A percentile compares a stretch with the other conserved stretches of the same genome.
Evolutionary conservation across 1,140 invertebrate genomes (phyloP).

Genomic region (Cryptotermes secundus): DNA sequence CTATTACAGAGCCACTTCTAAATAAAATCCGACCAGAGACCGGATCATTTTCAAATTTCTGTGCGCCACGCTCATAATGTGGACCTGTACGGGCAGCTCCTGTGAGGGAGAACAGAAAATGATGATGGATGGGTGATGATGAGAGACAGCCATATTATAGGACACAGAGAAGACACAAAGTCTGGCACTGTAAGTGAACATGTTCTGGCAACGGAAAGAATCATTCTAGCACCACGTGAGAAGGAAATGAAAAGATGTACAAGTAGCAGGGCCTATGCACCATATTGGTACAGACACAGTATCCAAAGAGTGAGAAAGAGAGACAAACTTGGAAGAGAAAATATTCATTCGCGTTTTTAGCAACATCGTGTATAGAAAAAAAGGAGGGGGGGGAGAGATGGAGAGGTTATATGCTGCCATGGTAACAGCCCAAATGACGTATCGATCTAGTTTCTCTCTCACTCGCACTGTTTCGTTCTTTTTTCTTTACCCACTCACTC

Average conservation of each 20-base stretch:
- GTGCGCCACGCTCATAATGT: not conserved
- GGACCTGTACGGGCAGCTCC: not conserved
- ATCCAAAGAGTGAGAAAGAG: not conserved
- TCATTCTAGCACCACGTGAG: not conserved
- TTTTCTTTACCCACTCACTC: slow-evolving; percentile 28
- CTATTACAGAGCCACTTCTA: too few species aligned
- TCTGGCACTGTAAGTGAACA: not conserved
- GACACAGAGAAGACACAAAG: not conserved
- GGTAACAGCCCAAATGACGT: slow-evolving; percentile 48
- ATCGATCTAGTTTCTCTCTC: slow-evolving; percentile 45
- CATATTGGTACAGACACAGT: slow-evolving; percentile 10
- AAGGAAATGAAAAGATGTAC: slow-evolving; percentile 2
- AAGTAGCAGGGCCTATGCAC: not conserved
- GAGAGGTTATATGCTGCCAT: slow-evolving; percentile 43
- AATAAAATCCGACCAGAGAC: too few species aligned
- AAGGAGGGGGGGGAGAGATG: not conserved
- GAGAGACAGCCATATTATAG: not conserved
- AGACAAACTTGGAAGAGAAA: slow-evolving; percentile 26
- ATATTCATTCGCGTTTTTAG: slow-evolving; percentile 27
- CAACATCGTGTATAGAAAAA: slow-evolving; percentile 13
- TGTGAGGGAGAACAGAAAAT: not conserved
- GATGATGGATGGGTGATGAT: slow-evolving; percentile 11
- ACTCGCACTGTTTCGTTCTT: slow-evolving; percentile 29
- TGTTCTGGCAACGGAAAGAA: not conserved
- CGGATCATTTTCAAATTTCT: not conserved